Evolutionary conservation across 1,140 invertebrate species (phyloP).

Genomic region (Acromyrmex heyeri): DNA sequence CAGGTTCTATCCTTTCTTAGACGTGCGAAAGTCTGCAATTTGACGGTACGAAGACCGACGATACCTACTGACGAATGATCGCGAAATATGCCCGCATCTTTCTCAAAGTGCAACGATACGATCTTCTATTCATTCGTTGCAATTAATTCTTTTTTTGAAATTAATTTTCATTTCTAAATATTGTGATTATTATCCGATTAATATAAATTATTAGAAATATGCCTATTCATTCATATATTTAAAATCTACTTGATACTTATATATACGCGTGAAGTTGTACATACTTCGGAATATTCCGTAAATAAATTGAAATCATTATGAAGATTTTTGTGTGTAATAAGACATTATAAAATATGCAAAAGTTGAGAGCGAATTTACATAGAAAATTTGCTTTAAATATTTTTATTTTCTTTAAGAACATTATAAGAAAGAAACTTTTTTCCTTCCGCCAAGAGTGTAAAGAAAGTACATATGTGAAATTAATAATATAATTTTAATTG

Average conservation of each 20-base stretch:
- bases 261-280: not conserved
- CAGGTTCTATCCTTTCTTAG: slow-evolving; percentile 1
- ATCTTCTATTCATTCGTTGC: not conserved
- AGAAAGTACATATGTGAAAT: too few relatives aligned
- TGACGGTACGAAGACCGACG: not conserved
- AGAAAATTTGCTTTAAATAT: slow-evolving; percentile 71
- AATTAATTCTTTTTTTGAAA: not conserved
- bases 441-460: slow-evolving; percentile 40
- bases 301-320: not conserved
- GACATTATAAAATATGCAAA: not conserved
- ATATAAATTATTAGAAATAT: not conserved
- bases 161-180: not conserved
- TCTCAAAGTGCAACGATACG: not conserved
- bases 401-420: slow-evolving; percentile 54
- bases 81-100: not conserved
- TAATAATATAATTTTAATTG: too few relatives aligned
- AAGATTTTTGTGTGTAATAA: not conserved
- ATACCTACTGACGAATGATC: not conserved
- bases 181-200: not conserved
- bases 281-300: not conserved
- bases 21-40: slow-evolving; percentile 29
- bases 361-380: slow-evolving; percentile 35
- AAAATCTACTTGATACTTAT: not conserved
- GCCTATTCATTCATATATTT: not conserved
- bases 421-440: slow-evolving; percentile 47